phyloP scores from a whole-genome alignment of 2,797 vertebrate species.

The Chaetodon trifasciatus region DNA sequence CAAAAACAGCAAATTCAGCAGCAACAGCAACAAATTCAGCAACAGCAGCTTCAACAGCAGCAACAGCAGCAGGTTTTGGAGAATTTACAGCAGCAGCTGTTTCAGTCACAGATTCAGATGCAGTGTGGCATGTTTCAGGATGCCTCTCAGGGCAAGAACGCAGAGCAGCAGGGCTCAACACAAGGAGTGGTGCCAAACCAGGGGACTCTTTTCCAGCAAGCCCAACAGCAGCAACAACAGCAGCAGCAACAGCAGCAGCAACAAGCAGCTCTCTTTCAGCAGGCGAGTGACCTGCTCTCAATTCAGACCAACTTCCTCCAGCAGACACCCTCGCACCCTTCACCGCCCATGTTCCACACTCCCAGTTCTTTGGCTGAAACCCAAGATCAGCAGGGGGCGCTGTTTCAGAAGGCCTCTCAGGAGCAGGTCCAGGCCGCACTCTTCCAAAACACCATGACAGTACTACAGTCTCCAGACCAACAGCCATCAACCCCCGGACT shows the following conservation, averaged over 20 bases:
- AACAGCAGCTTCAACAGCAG: slow-evolving; percentile 76
- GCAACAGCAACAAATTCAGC: slow-evolving; percentile 85
- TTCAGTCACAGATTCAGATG: slow-evolving; percentile 93
- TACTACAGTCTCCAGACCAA: slow-evolving; percentile 92
- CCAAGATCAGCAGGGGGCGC: slow-evolving; percentile 89
- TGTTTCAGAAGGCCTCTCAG: slow-evolving; percentile 93
- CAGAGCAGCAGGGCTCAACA: slow-evolving; percentile 88
- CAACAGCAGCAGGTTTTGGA: slow-evolving; percentile 83
- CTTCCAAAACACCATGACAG: slow-evolving; percentile 92
- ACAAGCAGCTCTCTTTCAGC: slow-evolving; percentile 92
- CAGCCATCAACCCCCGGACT: slow-evolving; percentile 87
- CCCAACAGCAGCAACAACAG: slow-evolving; percentile 89
- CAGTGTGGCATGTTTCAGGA: slow-evolving; percentile 92
- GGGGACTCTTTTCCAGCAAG: slow-evolving; percentile 89
- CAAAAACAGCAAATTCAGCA: slow-evolving; percentile 87
- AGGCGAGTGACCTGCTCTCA: slow-evolving; percentile 91
- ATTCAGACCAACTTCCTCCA: slow-evolving; percentile 95
- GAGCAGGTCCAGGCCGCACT: slow-evolving; percentile 94
- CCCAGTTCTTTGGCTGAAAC: slow-evolving; percentile 89
- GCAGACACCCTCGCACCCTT: slow-evolving; percentile 88
- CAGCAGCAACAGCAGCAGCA: slow-evolving; percentile 84
- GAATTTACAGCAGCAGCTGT: slow-evolving; percentile 87
- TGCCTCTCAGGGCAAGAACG: slow-evolving; percentile 84
- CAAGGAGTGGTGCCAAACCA: slow-evolving; percentile 88
- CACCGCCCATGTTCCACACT: slow-evolving; percentile 94